Evolutionary conservation across 2,797 vertebrate genomes (phyloP).

Genomic region (Enteromius argenteus): DNA sequence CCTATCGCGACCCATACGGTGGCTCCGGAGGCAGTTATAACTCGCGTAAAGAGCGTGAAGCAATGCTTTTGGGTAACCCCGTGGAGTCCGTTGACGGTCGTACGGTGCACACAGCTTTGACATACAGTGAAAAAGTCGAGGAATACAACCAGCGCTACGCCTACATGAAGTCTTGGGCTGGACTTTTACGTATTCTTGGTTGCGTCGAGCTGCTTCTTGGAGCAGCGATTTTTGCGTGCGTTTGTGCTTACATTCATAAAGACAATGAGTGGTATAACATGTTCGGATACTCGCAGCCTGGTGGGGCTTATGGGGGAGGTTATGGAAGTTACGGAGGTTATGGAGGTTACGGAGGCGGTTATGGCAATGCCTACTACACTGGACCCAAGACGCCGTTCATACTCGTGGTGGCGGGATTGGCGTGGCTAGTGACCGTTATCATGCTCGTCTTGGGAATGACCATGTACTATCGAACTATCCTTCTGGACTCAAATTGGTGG

Average conservation of each 20-base stretch:
- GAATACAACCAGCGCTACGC: conserved; percentile 87
- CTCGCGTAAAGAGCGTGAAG: conserved; percentile 82
- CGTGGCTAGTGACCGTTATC: conserved; percentile 91
- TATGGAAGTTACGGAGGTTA: conserved; percentile 71
- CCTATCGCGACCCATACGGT: conserved; percentile 79
- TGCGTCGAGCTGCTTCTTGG: conserved; percentile 91
- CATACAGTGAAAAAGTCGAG: conserved; percentile 88
- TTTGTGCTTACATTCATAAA: conserved; percentile 96
- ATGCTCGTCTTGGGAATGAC: conserved; percentile 93
- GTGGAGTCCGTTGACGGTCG: conserved; percentile 76
- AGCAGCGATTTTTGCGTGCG: conserved; percentile 93
- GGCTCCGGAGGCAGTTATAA: conserved; percentile 81
- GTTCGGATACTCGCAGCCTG: conserved; percentile 89
- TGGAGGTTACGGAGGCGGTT: conserved; percentile 73
- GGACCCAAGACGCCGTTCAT: conserved; percentile 94
- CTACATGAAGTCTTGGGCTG: conserved; percentile 98
- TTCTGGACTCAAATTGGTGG: conserved; percentile 96
- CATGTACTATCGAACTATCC: conserved; percentile 96
- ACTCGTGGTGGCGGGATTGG: conserved; percentile 88
- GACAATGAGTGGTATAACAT: conserved; percentile 97
- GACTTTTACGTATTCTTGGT: conserved; percentile 90
- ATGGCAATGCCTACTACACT: conserved; percentile 82
- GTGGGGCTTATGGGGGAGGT: conserved; percentile 75
- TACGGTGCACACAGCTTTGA: conserved; percentile 79
- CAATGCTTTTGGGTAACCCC: conserved; percentile 71